Percentiles rank a stretch among this genome's conserved stretches.
Evolutionary conservation across 53 echinoderm and acorn worm species (phyloP).

Genomic region (Temnopleurus reevesii): DNA sequence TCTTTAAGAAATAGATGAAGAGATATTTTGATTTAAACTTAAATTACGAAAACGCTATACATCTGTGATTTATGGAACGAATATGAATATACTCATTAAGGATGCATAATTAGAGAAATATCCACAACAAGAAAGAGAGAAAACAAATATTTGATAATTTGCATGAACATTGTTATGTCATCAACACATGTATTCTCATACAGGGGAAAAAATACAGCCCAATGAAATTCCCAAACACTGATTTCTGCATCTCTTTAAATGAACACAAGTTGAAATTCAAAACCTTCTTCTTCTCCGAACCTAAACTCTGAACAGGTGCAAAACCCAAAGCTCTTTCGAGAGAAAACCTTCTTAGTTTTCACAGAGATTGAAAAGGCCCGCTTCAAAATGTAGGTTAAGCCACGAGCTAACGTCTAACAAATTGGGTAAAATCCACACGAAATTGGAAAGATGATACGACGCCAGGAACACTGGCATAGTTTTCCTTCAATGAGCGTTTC

Average conservation of each 20-base stretch:
- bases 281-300: neutral
- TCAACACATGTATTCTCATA: too few relatives aligned
- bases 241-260: slow-evolving; percentile 9
- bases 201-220: neutral
- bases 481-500: slow-evolving; percentile 18
- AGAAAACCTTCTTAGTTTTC: slow-evolving; percentile 13
- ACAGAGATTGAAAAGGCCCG: neutral
- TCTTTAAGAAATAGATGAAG: too few relatives aligned
- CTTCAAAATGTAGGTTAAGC: slow-evolving; percentile 51
- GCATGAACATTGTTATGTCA: too few relatives aligned
- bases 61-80: too few relatives aligned
- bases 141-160: too few relatives aligned
- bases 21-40: too few relatives aligned
- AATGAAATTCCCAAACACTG: neutral
- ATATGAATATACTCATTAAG: too few relatives aligned
- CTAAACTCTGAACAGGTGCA: slow-evolving; percentile 48
- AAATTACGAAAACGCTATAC: too few relatives aligned
- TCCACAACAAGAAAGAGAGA: too few relatives aligned
- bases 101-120: too few relatives aligned
- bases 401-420: slow-evolving; percentile 57
- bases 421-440: slow-evolving; percentile 60
- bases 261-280: slow-evolving; percentile 2
- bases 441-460: slow-evolving; percentile 52
- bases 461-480: slow-evolving; percentile 20
- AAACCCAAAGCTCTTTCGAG: slow-evolving; percentile 12